Evolutionary conservation across 2,113 vertebrate species (phyloP), one percentile per base, ranked within the genome.

Genomic region (Probosciger aterrimus): DNA sequence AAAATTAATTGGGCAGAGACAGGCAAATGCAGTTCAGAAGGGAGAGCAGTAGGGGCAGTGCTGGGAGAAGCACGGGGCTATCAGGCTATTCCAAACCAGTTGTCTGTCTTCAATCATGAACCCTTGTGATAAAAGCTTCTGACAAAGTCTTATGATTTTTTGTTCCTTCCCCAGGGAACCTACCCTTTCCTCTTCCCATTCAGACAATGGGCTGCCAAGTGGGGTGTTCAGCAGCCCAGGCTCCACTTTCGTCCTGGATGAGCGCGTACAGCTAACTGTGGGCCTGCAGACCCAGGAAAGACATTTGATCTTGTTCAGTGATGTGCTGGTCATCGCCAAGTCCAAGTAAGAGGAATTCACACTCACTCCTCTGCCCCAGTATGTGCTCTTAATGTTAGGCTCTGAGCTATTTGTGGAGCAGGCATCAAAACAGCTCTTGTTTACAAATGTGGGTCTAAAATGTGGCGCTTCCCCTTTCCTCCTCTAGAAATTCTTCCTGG

Each of bases 271-370:
- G 78, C 95, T 98, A 12, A 98, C 98, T 0, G 86, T 92, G 55
- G 98, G 98, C 53, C 88, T 97, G 57, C 97, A 98, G 97, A 98
- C 97, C 14, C 98, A 97, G 75, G 98, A 98, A 39, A 97, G 98
- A 86, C 97, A 98, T 37, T 81, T 98, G 83, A 97, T 98, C 80
- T 92, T 98, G 73, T 98, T 98, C 96, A 98, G 94, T 49, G 97
- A 98, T 91, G 95, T 95, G 43, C 97, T 98, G 52, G 96, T 98
- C 79, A 93, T 98, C 37, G 96, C 98, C 65, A 98, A 98, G 91
- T 96, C 98, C 90, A 98, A 98, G 98, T 98, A 97, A 97, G 98
- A 68, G 63, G 19, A 49, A 59, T 91, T 68, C 47, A 37, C 33
- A 10, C 57, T 70, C 14, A 0, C 25, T 67, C 11, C 52, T 59